Evolutionary conservation across 2,888 invertebrate genomes (phyloP).

Genomic region (Drosophila ezoana): DNA sequence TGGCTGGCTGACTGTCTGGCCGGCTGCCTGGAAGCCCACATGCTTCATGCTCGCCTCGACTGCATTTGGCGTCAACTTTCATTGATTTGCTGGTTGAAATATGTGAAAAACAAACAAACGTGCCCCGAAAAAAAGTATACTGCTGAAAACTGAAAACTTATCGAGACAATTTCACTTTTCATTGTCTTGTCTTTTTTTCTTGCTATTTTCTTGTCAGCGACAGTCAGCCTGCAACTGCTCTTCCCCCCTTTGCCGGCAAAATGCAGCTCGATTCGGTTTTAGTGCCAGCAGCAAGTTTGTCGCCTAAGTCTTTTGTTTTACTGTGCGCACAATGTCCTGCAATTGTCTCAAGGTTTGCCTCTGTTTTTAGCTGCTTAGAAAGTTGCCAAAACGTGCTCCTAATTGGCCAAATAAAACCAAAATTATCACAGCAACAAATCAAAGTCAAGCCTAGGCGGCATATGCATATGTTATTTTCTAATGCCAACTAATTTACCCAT

Average conservation of each 20-base stretch:
- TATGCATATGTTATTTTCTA: background rate
- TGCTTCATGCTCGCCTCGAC: slow-evolving; percentile 26
- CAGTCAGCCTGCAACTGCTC: slow-evolving; percentile 1
- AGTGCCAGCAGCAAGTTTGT: slow-evolving; percentile 48
- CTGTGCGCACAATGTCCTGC: slow-evolving; percentile 32
- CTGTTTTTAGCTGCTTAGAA: slow-evolving; percentile 15
- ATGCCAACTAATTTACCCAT: background rate
- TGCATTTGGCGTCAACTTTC: slow-evolving; percentile 59
- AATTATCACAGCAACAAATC: slow-evolving; percentile 19
- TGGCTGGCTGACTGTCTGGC: slow-evolving; percentile 4
- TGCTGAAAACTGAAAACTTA: slow-evolving; percentile 58
- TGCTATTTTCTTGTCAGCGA: slow-evolving; percentile 9
- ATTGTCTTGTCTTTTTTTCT: slow-evolving; percentile 49
- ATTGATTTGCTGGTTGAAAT: slow-evolving; percentile 59
- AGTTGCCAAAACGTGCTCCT: slow-evolving; percentile 27
- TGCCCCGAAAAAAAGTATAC: slow-evolving; percentile 49
- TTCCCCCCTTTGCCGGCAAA: slow-evolving; percentile 3
- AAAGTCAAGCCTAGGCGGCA: background rate
- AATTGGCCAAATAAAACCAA: slow-evolving; percentile 25
- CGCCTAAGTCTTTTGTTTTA: slow-evolving; percentile 52
- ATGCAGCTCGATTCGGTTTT: slow-evolving; percentile 11
- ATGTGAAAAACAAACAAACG: slow-evolving; percentile 56
- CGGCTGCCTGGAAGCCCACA: slow-evolving; percentile 38
- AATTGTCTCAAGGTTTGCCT: slow-evolving; percentile 21
- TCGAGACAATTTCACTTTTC: slow-evolving; percentile 75